Percentiles rank a stretch among this genome's conserved stretches.
phyloP scores from a whole-genome alignment of 2,888 invertebrate genomes.

The Drosophila yooni region DNA sequence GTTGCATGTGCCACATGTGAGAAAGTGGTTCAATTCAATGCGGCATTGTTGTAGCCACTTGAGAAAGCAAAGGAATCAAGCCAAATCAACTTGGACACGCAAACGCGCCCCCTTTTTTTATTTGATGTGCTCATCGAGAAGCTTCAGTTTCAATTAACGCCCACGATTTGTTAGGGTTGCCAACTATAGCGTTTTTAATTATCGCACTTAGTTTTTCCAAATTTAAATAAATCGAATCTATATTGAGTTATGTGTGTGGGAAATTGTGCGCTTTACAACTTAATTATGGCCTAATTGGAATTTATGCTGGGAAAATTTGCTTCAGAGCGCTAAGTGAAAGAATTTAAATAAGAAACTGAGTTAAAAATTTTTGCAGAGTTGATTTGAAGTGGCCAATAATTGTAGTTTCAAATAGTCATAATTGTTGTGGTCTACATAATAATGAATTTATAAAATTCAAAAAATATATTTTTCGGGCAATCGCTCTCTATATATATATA shows the following conservation, averaged over 20 bases:
- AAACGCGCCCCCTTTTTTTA: slow-evolving; percentile 55
- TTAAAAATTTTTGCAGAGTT: background rate
- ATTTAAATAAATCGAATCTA: slow-evolving; percentile 70
- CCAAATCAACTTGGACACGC: slow-evolving; percentile 45
- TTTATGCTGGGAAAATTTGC: slow-evolving; percentile 49
- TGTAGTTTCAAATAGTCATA: background rate
- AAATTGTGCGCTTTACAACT: slow-evolving; percentile 47
- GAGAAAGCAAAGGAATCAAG: slow-evolving; percentile 1
- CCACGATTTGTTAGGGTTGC: slow-evolving; percentile 68
- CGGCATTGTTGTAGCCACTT: slow-evolving; percentile 52
- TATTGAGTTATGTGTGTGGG: slow-evolving; percentile 63
- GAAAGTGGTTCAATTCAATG: slow-evolving; percentile 39
- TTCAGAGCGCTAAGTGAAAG: background rate
- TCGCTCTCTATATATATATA: background rate
- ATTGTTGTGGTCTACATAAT: background rate
- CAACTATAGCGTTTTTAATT: slow-evolving; percentile 49
- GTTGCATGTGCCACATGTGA: slow-evolving; percentile 19
- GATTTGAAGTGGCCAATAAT: background rate
- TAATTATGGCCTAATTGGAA: slow-evolving; percentile 49
- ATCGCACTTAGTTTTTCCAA: slow-evolving; percentile 31
- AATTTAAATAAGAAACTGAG: background rate
- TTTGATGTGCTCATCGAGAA: slow-evolving; percentile 36
- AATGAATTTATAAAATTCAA: no score
- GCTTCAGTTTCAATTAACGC: slow-evolving; percentile 59
- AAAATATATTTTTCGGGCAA: background rate